A percentile compares a stretch with the other conserved stretches of the same genome.
Evolutionary conservation across 2,113 vertebrate genomes (phyloP).

Genomic region (Syrmaticus mikado): DNA sequence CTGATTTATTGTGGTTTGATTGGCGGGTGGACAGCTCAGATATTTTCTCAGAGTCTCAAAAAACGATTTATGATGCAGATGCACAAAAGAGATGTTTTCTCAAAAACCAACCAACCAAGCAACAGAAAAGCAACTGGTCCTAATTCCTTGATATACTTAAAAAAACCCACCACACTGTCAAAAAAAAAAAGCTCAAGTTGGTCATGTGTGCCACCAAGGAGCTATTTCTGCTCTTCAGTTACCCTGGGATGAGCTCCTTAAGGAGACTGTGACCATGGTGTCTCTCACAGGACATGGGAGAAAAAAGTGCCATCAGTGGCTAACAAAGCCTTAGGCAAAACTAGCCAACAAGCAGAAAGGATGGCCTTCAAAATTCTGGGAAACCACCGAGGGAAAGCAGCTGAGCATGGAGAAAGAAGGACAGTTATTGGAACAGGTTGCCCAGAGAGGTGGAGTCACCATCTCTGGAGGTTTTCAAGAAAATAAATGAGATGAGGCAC

Average conservation of each 20-base stretch:
- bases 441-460: too few relatives aligned
- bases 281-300: neutral
- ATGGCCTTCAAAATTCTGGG: neutral
- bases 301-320: neutral
- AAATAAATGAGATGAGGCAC: too few relatives aligned
- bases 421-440: neutral
- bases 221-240: neutral
- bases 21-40: neutral
- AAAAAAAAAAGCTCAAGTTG: neutral
- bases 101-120: neutral
- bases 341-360: neutral
- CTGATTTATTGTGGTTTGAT: slow-evolving; percentile 37
- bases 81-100: neutral
- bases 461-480: too few relatives aligned
- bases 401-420: neutral
- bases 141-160: neutral
- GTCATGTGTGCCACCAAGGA: neutral
- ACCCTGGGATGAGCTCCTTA: neutral
- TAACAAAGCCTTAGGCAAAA: neutral
- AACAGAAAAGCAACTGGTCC: neutral
- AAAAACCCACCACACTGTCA: neutral
- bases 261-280: neutral
- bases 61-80: slow-evolving; percentile 45
- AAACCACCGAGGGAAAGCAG: neutral
- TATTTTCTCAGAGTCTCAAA: slow-evolving; percentile 24